Conservation (phyloP, 2,113 vertebrate species). For the Indicator indicator region DNA sequence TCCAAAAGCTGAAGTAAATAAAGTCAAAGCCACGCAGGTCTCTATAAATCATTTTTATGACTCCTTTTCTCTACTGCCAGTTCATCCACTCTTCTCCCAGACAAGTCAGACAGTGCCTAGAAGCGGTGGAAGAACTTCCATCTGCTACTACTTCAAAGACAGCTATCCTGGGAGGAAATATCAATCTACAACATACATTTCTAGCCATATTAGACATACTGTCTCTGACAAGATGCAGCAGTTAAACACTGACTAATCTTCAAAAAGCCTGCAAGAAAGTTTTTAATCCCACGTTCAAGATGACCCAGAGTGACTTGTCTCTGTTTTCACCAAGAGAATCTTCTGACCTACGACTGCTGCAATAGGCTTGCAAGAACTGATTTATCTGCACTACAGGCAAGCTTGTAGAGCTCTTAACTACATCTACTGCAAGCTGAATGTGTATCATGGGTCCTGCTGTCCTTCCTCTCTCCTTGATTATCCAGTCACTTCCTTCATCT, state of each 20-base stretch:
- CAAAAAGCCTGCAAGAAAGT: neutral
- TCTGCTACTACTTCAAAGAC: conserved; percentile 3
- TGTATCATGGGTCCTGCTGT: neutral
- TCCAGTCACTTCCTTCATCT: neutral
- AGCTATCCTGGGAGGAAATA: neutral
- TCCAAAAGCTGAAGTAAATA: neutral
- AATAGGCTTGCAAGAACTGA: neutral
- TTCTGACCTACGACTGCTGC: neutral
- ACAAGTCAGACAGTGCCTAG: neutral
- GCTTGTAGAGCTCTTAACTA: neutral
- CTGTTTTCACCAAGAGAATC: neutral
- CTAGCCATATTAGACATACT: neutral
- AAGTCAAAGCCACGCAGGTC: neutral
- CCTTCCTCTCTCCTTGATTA: neutral
- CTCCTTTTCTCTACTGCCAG: neutral
- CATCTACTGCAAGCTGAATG: neutral
- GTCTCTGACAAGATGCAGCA: neutral
- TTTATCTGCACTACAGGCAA: neutral
- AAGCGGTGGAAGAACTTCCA: neutral
- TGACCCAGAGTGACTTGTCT: neutral
- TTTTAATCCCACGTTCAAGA: neutral
- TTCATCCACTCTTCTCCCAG: neutral
- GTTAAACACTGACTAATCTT: neutral
- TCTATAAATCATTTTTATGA: conserved; percentile 3
- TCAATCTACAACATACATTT: neutral